These are phyloP conservation scores for Branchellion lobata DNA, from an alignment of 2,888 invertebrate genomes.

Conservation along the genomic window DNA sequence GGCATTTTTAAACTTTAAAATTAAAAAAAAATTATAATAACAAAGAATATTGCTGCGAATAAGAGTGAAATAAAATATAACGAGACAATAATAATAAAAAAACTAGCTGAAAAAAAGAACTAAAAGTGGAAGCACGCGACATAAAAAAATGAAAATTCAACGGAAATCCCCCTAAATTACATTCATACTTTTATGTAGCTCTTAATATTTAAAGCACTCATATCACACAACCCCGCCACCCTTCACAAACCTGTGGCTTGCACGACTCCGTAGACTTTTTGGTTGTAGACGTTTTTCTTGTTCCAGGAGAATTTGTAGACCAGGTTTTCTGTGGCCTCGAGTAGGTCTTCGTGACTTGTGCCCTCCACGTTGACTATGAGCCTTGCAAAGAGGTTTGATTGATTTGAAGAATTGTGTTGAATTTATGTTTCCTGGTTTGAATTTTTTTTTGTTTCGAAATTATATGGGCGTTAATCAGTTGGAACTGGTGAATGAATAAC, in stretches of 20 bases:
- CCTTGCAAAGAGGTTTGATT: constrained; percentile 46
- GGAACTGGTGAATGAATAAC: background rate
- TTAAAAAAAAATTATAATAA: no score
- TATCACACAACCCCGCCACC: no score
- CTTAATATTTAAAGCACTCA: no score
- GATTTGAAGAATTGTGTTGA: background rate
- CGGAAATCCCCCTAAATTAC: no score
- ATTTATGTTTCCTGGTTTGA: background rate
- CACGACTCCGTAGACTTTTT: constrained; percentile 94
- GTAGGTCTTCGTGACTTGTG: constrained; percentile 82
- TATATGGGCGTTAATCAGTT: background rate
- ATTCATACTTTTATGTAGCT: no score
- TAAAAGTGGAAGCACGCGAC: no score
- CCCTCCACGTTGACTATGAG: constrained; percentile 87
- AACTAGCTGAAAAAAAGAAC: no score
- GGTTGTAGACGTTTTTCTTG: constrained; percentile 92
- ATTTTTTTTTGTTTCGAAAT: background rate
- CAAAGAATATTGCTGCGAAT: background rate
- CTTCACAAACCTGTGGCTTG: constrained; percentile 81
- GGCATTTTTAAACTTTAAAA: no score
- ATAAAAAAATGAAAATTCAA: no score
- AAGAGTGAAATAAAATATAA: background rate
- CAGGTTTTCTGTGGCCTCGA: constrained; percentile 92
- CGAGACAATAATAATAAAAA: background rate
- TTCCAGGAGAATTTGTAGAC: constrained; percentile 97